A percentile compares a stretch with the other conserved stretches of the same genome.
Conservation (phyloP, 2,113 vertebrate genomes). For the Smithornis capensis region DNA sequence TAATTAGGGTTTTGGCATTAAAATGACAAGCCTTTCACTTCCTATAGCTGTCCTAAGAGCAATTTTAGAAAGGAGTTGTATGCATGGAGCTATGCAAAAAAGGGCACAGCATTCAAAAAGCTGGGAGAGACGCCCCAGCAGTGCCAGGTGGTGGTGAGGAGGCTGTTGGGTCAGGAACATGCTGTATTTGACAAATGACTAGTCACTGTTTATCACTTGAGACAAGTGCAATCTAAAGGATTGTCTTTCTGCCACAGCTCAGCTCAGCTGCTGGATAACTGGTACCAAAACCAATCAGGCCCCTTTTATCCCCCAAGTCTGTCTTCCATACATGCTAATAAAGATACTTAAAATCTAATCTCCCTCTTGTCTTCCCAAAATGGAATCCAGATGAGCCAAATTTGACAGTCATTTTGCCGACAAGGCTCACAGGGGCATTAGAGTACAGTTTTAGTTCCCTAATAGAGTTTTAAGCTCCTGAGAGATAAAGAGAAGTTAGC, state of each 20-base stretch:
- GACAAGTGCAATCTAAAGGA: conserved; percentile 28
- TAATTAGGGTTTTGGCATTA: not conserved
- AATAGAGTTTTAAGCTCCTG: conserved; percentile 49
- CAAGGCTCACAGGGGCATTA: not conserved
- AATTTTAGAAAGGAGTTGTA: not conserved
- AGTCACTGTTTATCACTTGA: not conserved
- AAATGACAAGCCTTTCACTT: not conserved
- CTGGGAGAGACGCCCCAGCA: not conserved
- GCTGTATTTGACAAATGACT: not conserved
- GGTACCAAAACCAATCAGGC: conserved; percentile 26
- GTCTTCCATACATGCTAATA: conserved; percentile 1
- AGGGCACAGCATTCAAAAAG: not conserved
- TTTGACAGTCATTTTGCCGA: conserved; percentile 13
- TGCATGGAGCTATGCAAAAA: not conserved
- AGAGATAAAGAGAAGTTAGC: conserved; percentile 28
- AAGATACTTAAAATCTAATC: conserved; percentile 50
- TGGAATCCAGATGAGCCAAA: conserved; percentile 43
- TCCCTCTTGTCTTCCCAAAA: conserved; percentile 37
- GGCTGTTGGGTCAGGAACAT: not conserved
- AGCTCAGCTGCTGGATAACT: conserved; percentile 9
- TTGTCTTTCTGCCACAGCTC: conserved; percentile 1
- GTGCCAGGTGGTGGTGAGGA: not conserved
- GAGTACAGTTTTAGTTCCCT: conserved; percentile 27
- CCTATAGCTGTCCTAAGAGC: not conserved
- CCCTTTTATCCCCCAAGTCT: not conserved